A percentile compares a stretch with the other conserved stretches of the same genome.
Evolutionary conservation across 2,888 invertebrate species (phyloP).

Genomic region (Apotomis betuletana): DNA sequence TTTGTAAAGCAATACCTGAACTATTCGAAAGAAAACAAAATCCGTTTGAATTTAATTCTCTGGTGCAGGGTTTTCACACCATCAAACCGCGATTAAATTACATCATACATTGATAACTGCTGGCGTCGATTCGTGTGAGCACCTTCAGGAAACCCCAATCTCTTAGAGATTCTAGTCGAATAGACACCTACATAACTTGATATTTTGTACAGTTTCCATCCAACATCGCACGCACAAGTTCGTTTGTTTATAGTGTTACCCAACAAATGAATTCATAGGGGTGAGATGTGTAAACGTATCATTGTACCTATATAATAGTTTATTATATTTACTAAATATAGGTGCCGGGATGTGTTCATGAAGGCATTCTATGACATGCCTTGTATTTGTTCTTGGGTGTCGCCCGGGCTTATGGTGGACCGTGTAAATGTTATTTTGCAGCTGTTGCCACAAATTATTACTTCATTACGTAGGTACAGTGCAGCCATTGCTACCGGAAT

Average conservation of each 20-base stretch:
- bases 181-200: neutral
- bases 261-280: constrained; percentile 12
- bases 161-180: neutral
- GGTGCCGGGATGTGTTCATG: constrained; percentile 64
- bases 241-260: neutral
- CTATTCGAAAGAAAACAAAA: too few relatives aligned
- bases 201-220: constrained; percentile 5
- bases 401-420: constrained; percentile 58
- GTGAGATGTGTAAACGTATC: constrained; percentile 27
- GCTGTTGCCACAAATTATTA: constrained; percentile 33
- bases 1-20: too few relatives aligned
- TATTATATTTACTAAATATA: constrained; percentile 51
- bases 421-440: constrained; percentile 47
- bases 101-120: neutral
- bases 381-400: constrained; percentile 51
- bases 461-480: constrained; percentile 32
- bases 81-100: too few relatives aligned
- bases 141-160: neutral
- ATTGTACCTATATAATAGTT: constrained; percentile 35
- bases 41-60: too few relatives aligned
- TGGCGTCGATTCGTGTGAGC: neutral
- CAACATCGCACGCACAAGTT: constrained; percentile 27
- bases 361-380: constrained; percentile 66
- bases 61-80: too few relatives aligned
- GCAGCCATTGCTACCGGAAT: constrained; percentile 23